phyloP scores from a whole-genome alignment of 2,888 invertebrate genomes.

The Acrocyrtus sp. region DNA sequence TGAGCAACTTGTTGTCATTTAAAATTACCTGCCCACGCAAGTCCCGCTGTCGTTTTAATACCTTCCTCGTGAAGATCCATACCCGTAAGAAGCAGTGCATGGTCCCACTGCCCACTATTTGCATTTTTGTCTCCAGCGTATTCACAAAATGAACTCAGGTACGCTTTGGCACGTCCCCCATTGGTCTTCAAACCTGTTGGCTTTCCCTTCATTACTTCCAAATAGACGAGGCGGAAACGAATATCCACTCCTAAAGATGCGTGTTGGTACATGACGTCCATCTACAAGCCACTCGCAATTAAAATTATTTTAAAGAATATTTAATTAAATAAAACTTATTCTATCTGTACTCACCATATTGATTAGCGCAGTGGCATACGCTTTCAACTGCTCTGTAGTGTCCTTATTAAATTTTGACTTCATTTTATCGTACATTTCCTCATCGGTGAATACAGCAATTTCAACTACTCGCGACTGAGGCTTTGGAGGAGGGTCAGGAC shows the following conservation, averaged over 20 bases:
- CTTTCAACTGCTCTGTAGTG: slow-evolving; percentile 55
- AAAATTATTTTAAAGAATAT: background rate
- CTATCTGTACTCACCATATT: slow-evolving; percentile 57
- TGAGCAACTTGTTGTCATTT: background rate
- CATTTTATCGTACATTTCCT: slow-evolving; percentile 61
- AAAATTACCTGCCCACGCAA: too few species aligned
- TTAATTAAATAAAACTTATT: background rate
- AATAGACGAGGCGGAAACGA: slow-evolving; percentile 64
- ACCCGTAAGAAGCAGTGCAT: slow-evolving; percentile 65
- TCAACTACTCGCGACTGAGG: slow-evolving; percentile 62
- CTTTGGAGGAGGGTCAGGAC: too few species aligned
- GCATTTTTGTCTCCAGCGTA: slow-evolving; percentile 58
- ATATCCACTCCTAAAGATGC: slow-evolving; percentile 63
- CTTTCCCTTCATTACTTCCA: slow-evolving; percentile 64
- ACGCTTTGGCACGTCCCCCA: slow-evolving; percentile 65
- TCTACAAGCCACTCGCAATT: slow-evolving; percentile 55
- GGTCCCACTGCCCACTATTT: slow-evolving; percentile 65
- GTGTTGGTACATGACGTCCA: slow-evolving; percentile 65
- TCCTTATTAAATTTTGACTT: slow-evolving; percentile 56
- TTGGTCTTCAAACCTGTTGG: slow-evolving; percentile 61
- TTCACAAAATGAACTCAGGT: slow-evolving; percentile 65
- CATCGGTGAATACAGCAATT: slow-evolving; percentile 65
- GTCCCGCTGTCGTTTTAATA: slow-evolving; percentile 57
- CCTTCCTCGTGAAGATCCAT: slow-evolving; percentile 62
- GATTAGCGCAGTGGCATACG: slow-evolving; percentile 62